A percentile compares a stretch with the other conserved stretches of the same genome.
Evolutionary conservation across 1,140 invertebrate genomes (phyloP).

Genomic region (Drosophila pachea): DNA sequence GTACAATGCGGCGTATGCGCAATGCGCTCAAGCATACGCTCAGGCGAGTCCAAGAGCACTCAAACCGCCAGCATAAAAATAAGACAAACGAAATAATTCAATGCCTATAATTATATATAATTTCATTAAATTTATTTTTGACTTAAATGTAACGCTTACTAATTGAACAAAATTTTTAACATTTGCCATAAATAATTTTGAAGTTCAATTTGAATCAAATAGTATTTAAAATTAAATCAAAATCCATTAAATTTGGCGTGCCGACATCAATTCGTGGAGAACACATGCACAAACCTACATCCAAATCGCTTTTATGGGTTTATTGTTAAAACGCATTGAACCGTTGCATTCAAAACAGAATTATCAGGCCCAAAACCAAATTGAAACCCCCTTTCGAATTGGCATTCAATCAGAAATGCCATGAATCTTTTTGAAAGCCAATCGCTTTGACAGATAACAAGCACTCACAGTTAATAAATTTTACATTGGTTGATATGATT

Average conservation of each 20-base stretch:
- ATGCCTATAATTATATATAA: not conserved
- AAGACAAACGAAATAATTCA: too few species aligned
- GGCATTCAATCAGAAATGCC: conserved; percentile 7
- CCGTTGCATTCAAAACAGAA: conserved; percentile 33
- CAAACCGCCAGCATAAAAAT: not conserved
- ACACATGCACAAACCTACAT: not conserved
- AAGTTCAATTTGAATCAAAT: conserved; percentile 2
- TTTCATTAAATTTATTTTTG: not conserved
- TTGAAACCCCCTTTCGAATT: not conserved
- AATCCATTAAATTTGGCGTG: conserved; percentile 18
- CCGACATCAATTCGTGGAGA: not conserved
- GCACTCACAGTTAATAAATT: not conserved
- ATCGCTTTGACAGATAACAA: not conserved
- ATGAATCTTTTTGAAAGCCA: not conserved
- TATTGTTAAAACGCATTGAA: conserved; percentile 38
- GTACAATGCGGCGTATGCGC: conserved; percentile 56
- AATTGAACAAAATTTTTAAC: not conserved
- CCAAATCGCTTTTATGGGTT: not conserved
- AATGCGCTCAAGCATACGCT: conserved; percentile 32
- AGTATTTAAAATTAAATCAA: conserved; percentile 10
- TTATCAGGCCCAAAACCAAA: conserved; percentile 1
- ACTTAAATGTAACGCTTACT: not conserved
- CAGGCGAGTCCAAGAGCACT: conserved; percentile 22
- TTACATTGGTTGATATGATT: too few species aligned
- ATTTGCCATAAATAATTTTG: conserved; percentile 8